Evolutionary conservation across 2,113 vertebrate genomes (phyloP), one percentile per base, ranked within the genome.

Genomic region (Opisthocomus hoazin): DNA sequence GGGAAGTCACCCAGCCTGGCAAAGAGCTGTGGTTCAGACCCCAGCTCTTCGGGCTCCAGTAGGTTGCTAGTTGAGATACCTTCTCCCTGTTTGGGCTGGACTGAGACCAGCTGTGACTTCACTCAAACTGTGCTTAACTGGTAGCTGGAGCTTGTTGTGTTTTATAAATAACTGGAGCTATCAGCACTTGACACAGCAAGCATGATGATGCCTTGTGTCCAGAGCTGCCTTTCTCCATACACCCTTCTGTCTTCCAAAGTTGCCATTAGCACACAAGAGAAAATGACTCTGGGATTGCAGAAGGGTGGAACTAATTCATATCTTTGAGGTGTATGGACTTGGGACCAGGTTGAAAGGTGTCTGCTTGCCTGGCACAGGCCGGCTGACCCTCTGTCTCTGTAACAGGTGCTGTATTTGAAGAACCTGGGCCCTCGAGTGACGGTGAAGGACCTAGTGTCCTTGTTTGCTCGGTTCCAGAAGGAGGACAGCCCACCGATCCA

Each of bases 321-420:
- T 6, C 23, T 26, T 16, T 36, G 77, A 83, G 51, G 32, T 71
- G 12, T 21, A 6, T 0, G 3, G 66, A 26, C 22, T 18, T 76
- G 65, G 29, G 41, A 17, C 8, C 15, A 14, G 36, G 53, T 34
- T 71, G 68, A 15, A 68, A 45, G 29, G 56, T 82, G 22, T 41
- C 27, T 34, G 8, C 68, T 26, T 60, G 69, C 24, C 0, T 39
- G 64, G 54, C 27, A 16, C 19, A 53, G 54, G 24, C 46, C 1
- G 1, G 21, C 63, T 87, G 41, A 80, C 30, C 48, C 71, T 71
- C n/a, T 37, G 16, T 90, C 5, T 58, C 11, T 81, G 95, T 56
- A 54, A 27, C 96, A 99, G 99, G 99, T 99, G 54, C 97, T 99
- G 94, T 99, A 98, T 81, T 91, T 99, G 95, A 99, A 99, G 98